These are phyloP conservation scores for Axis porcinus DNA, from an alignment of 2,113 vertebrate species.

Conservation along the genomic window DNA sequence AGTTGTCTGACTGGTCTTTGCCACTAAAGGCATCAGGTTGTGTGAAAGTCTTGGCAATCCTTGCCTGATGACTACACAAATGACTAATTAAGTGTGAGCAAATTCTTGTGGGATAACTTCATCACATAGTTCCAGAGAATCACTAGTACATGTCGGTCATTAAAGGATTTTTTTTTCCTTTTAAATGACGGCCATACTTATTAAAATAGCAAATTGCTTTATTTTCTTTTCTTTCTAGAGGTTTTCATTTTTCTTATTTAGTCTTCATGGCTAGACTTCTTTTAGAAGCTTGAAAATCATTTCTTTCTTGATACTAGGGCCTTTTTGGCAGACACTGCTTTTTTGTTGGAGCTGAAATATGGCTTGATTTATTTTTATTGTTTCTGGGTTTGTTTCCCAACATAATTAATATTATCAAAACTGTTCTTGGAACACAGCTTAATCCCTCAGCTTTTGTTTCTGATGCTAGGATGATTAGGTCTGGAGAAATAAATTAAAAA, in stretches of 20 bases:
- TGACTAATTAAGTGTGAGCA: conserved; percentile 57
- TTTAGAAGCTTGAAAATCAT: background rate
- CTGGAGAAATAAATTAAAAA: background rate
- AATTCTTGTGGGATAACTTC: conserved; percentile 60
- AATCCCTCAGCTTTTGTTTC: conserved; percentile 26
- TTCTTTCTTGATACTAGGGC: background rate
- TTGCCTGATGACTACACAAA: conserved; percentile 57
- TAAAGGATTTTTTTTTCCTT: conserved; percentile 12
- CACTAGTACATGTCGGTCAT: background rate
- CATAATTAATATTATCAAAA: conserved; percentile 42
- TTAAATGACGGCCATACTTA: background rate
- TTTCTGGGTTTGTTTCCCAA: conserved; percentile 36
- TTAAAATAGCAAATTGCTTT: background rate
- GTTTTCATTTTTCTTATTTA: background rate
- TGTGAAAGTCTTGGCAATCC: conserved; percentile 42
- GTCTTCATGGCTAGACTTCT: background rate
- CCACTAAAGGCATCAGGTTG: conserved; percentile 50
- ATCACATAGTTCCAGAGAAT: background rate
- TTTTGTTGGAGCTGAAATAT: conserved; percentile 8
- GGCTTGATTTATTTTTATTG: conserved; percentile 45
- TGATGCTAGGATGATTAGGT: conserved; percentile 7
- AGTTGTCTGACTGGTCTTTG: conserved; percentile 67
- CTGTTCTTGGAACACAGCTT: background rate
- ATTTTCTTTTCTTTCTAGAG: background rate
- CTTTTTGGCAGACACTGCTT: background rate